Evolutionary conservation across 2,797 vertebrate genomes (phyloP), one percentile per base, ranked within the genome.

Genomic region (Heterohyrax brucei): DNA sequence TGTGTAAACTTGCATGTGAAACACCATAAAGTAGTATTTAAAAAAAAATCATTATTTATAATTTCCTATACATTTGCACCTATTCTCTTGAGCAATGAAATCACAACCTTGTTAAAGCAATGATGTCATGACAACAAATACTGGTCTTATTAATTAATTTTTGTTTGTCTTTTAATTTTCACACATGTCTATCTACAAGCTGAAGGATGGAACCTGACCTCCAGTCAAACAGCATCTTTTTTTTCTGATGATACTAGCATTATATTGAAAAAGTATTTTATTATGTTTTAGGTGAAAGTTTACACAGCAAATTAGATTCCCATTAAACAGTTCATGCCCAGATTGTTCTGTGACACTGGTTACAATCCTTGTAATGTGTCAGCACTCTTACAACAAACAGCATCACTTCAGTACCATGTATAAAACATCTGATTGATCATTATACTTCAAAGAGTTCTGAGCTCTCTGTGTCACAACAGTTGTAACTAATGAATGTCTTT

Each of bases 401-500:
- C 80, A 84, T 44, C 93, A 84, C 95, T 97, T 89, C 92, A 53
- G 87, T 92, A 92, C 59, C 24, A 73, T 50, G 44, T 72, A 56
- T 94, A 89, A 94, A 97, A 94, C 89, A 89, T 86, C 44, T 10
- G 19, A 93, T 86, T 96, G 89, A 93, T 96, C 93, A 92, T 77
- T 94, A 76, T 61, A 92, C 84, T 95, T 96, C 84, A 96, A 95
- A 95, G 81, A 33, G 81, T 95, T 95, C 76, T 94, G 75, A 96
- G 73, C 68, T 93, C 26, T 89, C 44, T 90, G 70, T 96, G 83
- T 96, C 84, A 96, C 66, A 92, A 93, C 28, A 92, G 33, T 81
- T 93, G 39, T 89, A 96, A 96, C 68, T 92, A 94, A 93, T 87
- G 46, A 96, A 92, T 87, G 80, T 59, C 89, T 95, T 96, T 97